A percentile compares a stretch with the other conserved stretches of the same genome.
phyloP scores from a whole-genome alignment of 2,113 vertebrate genomes.

The Ancistrus triradiatus region DNA sequence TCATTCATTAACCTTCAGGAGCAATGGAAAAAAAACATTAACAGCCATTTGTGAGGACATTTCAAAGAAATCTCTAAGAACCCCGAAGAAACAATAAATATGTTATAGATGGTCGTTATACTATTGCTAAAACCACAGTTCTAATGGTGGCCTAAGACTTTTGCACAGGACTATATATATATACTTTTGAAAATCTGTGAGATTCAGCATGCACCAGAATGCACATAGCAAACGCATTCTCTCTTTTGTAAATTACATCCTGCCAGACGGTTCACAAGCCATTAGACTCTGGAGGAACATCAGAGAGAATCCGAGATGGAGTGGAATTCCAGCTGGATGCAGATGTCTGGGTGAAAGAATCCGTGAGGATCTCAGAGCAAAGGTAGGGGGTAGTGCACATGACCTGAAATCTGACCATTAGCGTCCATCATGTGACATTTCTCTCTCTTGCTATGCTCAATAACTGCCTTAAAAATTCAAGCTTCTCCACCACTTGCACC shows the following conservation, averaged over 20 bases:
- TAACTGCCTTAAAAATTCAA: constrained; percentile 28
- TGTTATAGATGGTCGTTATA: too few species aligned
- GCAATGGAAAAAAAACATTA: too few species aligned
- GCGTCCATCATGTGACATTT: constrained; percentile 82
- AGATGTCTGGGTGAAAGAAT: constrained; percentile 87
- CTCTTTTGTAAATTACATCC: constrained; percentile 83
- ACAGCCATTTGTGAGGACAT: too few species aligned
- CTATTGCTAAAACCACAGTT: too few species aligned
- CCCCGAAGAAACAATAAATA: too few species aligned
- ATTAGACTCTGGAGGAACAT: constrained; percentile 91
- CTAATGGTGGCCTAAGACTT: background rate
- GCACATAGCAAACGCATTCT: constrained; percentile 49
- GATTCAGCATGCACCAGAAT: background rate
- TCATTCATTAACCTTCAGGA: too few species aligned
- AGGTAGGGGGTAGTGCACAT: constrained; percentile 62
- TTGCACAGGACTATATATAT: too few species aligned
- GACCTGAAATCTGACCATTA: constrained; percentile 85
- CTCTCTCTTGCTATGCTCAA: constrained; percentile 57
- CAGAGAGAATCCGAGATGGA: constrained; percentile 79
- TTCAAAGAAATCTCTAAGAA: too few species aligned
- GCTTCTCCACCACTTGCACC: background rate
- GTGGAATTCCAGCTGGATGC: constrained; percentile 83
- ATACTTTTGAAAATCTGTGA: background rate
- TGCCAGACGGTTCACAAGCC: constrained; percentile 84
- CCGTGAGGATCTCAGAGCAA: constrained; percentile 78